Percentiles rank a stretch among this genome's conserved stretches.
Evolutionary conservation across 2,113 vertebrate species (phyloP).

Genomic region (Drymodes brunneopygia): DNA sequence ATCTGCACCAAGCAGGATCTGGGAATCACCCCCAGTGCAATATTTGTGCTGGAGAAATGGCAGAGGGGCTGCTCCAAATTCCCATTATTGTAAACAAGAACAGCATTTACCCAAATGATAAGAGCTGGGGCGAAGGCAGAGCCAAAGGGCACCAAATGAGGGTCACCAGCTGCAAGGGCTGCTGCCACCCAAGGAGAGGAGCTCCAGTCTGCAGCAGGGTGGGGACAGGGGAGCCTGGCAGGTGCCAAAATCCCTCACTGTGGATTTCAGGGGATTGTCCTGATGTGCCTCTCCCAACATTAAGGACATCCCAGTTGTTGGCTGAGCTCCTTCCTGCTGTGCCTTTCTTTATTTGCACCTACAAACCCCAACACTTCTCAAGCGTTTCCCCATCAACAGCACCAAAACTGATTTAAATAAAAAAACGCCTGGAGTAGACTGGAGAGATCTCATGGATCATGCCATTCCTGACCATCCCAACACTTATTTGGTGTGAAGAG

Average conservation of each 20-base stretch:
- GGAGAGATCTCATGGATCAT: neutral
- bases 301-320: neutral
- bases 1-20: neutral
- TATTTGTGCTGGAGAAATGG: neutral
- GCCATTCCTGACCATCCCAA: neutral
- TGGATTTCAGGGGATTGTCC: neutral
- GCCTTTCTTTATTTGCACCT: neutral
- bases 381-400: neutral
- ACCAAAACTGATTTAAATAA: neutral
- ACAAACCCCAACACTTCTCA: neutral
- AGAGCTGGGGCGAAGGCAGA: neutral
- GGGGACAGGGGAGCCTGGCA: neutral
- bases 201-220: neutral
- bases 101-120: neutral
- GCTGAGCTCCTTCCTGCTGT: neutral
- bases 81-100: neutral
- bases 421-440: neutral
- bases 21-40: neutral
- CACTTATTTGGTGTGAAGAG: neutral
- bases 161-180: neutral
- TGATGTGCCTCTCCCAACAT: neutral
- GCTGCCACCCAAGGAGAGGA: neutral
- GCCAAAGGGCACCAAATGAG: neutral
- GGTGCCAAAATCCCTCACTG: neutral
- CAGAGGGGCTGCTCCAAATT: neutral